phyloP scores from a whole-genome alignment of 2,888 invertebrate genomes.

The Polia nebulosa region DNA sequence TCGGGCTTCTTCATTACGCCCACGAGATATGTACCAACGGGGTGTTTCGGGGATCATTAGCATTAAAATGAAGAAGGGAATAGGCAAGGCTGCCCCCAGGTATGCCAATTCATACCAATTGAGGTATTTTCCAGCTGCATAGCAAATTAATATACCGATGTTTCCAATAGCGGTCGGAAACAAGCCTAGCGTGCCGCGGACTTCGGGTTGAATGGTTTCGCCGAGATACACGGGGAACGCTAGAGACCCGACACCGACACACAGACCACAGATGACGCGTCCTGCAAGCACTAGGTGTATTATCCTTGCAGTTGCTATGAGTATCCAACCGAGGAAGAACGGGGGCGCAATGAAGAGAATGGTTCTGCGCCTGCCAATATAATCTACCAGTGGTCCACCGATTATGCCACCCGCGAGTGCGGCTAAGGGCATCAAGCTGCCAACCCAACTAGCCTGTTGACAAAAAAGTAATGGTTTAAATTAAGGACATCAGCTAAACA shows the following conservation, averaged over 20 bases:
- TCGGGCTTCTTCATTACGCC: slow-evolving; percentile 94
- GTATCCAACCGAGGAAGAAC: slow-evolving; percentile 95
- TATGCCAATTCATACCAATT: slow-evolving; percentile 96
- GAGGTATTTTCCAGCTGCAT: slow-evolving; percentile 94
- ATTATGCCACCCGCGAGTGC: slow-evolving; percentile 96
- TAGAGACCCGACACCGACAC: slow-evolving; percentile 96
- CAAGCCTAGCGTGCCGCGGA: slow-evolving; percentile 96
- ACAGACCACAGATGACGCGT: slow-evolving; percentile 96
- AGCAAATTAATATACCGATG: slow-evolving; percentile 95
- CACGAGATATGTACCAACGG: slow-evolving; percentile 96
- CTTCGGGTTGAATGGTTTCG: slow-evolving; percentile 98
- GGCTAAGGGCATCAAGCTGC: slow-evolving; percentile 96
- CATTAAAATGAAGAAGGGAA: slow-evolving; percentile 95
- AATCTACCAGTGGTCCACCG: slow-evolving; percentile 96
- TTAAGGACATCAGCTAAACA: slow-evolving; percentile 10
- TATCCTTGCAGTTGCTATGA: slow-evolving; percentile 94
- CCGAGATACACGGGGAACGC: slow-evolving; percentile 98
- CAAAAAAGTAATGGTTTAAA: slow-evolving; percentile 20
- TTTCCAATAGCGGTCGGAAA: slow-evolving; percentile 97
- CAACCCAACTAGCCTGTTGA: slow-evolving; percentile 96
- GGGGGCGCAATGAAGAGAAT: slow-evolving; percentile 95
- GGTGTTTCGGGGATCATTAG: slow-evolving; percentile 98
- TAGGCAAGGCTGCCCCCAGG: slow-evolving; percentile 94
- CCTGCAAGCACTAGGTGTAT: slow-evolving; percentile 94
- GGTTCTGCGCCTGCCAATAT: slow-evolving; percentile 96